Base-by-base conservation (phyloP, 2,797 vertebrate species). In the Danio choprae region DNA sequence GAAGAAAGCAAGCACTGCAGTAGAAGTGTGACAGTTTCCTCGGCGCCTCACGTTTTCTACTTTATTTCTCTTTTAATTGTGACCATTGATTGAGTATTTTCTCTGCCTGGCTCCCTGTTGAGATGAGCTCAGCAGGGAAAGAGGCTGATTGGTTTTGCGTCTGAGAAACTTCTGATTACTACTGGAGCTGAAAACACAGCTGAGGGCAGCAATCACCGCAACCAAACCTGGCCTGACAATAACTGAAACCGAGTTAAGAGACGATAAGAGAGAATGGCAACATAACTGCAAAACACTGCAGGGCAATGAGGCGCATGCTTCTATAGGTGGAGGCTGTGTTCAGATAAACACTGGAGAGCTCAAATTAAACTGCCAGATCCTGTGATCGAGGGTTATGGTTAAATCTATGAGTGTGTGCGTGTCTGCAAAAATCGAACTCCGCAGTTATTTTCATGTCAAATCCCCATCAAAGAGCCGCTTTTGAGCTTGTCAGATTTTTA, bases 11-110 rank as follows among this genome's bases (percentile, higher is more conserved):
- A 74, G 0, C 38, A 71, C 82, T 53, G 86, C 29, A 29, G 81
- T 74, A 77, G 84, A 41, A 58, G 59, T 59, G 16, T 68, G 62
- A 48, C 86, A 86, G 85, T 29, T 29, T 71, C 18, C 59, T 44
- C 43, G 50, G 7, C 6, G 29, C 9, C 36, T 44, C 40, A 55
- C 85, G 88, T 86, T 91, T 91, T 89, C 77, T 81, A 81, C 72
- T 67, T 83, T 84, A 77, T 84, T 80, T 58, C 62, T 67, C 67
- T 77, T 81, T 84, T 81, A 81, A 84, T 81, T 81, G 74, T 84
- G 74, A 77, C 79, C 71, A 81, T 78, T 84, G 82, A 84, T 81
- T 72, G 69, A 79, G 77, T 77, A 81, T 77, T 81, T 73, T 80
- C 67, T 73, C 68, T 41, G 53, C 40, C 69, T 38, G 41, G 69